Base-by-base conservation (phyloP, 2,113 vertebrate species). In the Mastomys coucha region DNA sequence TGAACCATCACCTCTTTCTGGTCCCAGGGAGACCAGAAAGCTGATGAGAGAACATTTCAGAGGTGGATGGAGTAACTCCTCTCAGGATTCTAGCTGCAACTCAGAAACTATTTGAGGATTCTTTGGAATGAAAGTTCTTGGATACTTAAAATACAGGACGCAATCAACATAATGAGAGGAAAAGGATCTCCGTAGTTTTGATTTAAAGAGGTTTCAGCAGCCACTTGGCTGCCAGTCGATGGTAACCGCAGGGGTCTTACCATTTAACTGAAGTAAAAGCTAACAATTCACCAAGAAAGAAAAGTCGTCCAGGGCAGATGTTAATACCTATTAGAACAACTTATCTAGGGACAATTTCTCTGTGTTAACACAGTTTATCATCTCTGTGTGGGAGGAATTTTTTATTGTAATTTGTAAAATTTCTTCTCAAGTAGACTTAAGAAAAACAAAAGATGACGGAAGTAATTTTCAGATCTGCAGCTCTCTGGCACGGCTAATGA, bases 61-160 rank as follows among this genome's bases (percentile, higher is more conserved):
- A 92, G 12, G 16, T 51, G 20, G 53, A 60, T 72, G 39, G 80
- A 93, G 65, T 88, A 53, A 88, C 39, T 72, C 33, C 42, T 53
- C 53, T 51, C 1, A 73, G 22, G 56, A 93, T 88, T 89, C 80
- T 84, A 73, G 77, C 33, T 65, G 31, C 78, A 91, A 49, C 65
- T 53, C 91, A 65, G 63, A 39, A 96, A 92, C 73, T 73, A 94
- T 78, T 81, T 95, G 90, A 91, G 95, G 81, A 94, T 87, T 96
- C 95, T 91, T 90, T 87, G 93, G 96, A 96, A 97, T 92, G 88
- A 86, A 96, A 93, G 26, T 14, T 86, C 76, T 94, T 45, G 56
- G 75, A 60, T 92, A 42, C 45, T 67, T 94, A 91, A 95, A 92
- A 86, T 65, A 53, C 7, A 93, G 39, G 7, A 78, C 49, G 53